Base-by-base conservation (phyloP, 2,797 vertebrate genomes). In the Eulemur mongoz region DNA sequence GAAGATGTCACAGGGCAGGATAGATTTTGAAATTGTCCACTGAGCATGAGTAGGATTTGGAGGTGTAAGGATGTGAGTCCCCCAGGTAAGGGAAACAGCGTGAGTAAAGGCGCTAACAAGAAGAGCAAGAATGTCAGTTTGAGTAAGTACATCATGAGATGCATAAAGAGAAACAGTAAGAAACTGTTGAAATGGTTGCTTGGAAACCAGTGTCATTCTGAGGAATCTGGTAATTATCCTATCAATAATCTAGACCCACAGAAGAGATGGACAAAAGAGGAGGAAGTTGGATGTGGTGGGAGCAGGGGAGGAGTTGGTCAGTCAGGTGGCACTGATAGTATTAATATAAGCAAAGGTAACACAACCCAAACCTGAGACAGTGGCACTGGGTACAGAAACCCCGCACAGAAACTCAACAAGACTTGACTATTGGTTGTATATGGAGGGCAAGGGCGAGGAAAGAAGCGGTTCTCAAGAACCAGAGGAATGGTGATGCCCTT, bases 401-500 rank as follows among this genome's bases (percentile, higher is more conserved):
- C 18, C 43, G 1, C 5, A 30, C 0, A 70, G 30, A 79, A 15
- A 15, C 40, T 57, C 80, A 67, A 48, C 13, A 76, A 79, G 72
- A 18, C 17, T 45, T 52, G 30, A 2, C 63, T 83, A 0, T 45
- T 90, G 57, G 22, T 43, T 83, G n/a, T 27, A n/a, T 3, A 8
- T 0, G 1, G 63, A 95, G 1, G 2, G 0, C n/a, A 78, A 75
- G 38, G 8, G 6, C 43, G 1, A 57, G 18, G 2, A 45, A 65
- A 9, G 6, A 81, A 73, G 14, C 17, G 6, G 17, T 23, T 38
- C 50, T 88, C 14, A 8, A 82, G 50, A 87, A 81, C 1, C 7
- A 48, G 11, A 7, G 2, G 0, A 6, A 48, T 38, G 25, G 15
- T 1, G 2, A 0, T 45, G 0, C 38, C 27, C 69, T 23, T 81